Base-by-base conservation (phyloP, 1,140 invertebrate species). In the Phthorimaea operculella region DNA sequence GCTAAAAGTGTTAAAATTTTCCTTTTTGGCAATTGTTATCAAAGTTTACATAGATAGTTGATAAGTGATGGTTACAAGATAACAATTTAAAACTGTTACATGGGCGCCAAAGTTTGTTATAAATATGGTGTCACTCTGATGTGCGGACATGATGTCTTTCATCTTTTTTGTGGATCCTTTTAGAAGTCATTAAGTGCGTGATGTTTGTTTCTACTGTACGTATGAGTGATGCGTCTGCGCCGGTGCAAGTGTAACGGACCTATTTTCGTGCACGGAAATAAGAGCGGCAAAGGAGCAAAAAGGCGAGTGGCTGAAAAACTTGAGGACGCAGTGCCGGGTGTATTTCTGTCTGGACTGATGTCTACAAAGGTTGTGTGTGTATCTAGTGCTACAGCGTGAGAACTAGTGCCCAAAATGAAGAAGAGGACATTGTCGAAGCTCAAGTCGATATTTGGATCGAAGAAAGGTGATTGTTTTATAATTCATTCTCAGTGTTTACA, bases 221-320 rank as follows among this genome's bases (percentile, higher is more conserved):
- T 72, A 77, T 77, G 76, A 81, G 70, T 83, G 81, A 83, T 80
- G 78, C 78, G 79, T 69, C 79, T 65, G 79, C 74, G 65, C 67
- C 73, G 69, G 60, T 76, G 70, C 77, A 83, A 83, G 78, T 80
- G 76, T 82, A 78, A 69, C 82, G 66, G 65, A 67, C 74, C 82
- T 85, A 85, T 85, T 85, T 85, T 85, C 76, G 82, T 83, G 70
- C 76, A 85, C 82, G 82, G 82, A 85, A 85, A 85, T 85, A 85
- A 82, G 79, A 85, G 72, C 79, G 77, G 76, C 76, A 83, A 85
- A 81, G 82, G 82, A 76, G 83, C 74, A 77, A 83, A 84, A 85
- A 81, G 75, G 68, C 57, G 70, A 67, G 72, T 68, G 71, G 63
- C 74, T 76, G 66, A 85, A 85, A 83, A 85, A 82, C 76, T 79